Evolutionary conservation across 2,888 invertebrate species (phyloP).

Genomic region (Tromatobia lineatoria): DNA sequence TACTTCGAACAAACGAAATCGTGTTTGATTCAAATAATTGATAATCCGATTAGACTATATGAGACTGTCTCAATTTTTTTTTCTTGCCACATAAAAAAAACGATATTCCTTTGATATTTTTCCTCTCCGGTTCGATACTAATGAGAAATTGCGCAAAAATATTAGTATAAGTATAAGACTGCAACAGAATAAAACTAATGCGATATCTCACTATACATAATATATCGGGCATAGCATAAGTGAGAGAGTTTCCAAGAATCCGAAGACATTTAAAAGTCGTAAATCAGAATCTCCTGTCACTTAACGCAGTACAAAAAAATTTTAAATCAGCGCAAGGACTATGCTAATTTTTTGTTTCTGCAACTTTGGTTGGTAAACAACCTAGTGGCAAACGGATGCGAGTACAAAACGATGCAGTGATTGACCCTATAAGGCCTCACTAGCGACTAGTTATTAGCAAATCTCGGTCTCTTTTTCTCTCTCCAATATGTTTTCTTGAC

Average conservation of each 20-base stretch:
- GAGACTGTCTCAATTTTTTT: no score
- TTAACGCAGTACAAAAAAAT: constrained; percentile 5
- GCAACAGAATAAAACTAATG: neutral
- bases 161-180: no score
- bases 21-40: no score
- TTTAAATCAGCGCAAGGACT: constrained; percentile 65
- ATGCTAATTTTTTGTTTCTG: constrained; percentile 46
- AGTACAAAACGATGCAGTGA: constrained; percentile 3
- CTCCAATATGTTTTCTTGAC: neutral
- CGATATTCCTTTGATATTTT: no score
- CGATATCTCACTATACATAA: neutral
- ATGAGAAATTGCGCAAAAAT: no score
- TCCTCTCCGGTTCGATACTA: no score
- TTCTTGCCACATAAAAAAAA: no score
- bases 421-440: neutral
- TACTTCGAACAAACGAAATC: no score
- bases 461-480: neutral
- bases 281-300: neutral
- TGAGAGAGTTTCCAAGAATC: neutral
- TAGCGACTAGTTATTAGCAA: constrained; percentile 3
- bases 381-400: neutral
- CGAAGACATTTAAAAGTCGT: neutral
- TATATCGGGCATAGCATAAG: constrained; percentile 1
- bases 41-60: no score
- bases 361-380: neutral